Percentiles rank a stretch among this genome's conserved stretches.
Conservation (phyloP, 1,140 invertebrate genomes). For the Parasteatoda tepidariorum region DNA sequence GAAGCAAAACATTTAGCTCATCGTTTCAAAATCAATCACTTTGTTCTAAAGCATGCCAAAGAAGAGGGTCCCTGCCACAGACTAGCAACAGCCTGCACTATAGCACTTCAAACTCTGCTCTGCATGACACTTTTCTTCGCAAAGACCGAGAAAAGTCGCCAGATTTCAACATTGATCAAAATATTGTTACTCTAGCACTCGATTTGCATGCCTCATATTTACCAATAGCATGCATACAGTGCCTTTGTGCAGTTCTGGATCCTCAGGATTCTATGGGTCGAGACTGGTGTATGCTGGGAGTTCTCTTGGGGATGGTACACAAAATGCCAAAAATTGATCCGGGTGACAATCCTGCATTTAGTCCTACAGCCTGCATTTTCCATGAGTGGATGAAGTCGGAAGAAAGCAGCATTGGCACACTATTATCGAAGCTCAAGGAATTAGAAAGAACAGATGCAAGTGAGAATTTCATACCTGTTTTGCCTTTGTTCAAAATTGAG, state of each 20-base stretch:
- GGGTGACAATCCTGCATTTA: slow-evolving; percentile 66
- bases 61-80: slow-evolving; percentile 6
- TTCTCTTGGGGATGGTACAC: slow-evolving; percentile 77
- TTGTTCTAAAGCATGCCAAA: neutral
- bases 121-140: neutral
- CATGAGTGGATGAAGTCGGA: slow-evolving; percentile 70
- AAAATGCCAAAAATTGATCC: slow-evolving; percentile 72
- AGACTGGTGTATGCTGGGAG: slow-evolving; percentile 86
- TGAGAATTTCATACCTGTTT: slow-evolving; percentile 70
- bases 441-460: slow-evolving; percentile 72
- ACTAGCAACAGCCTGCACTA: neutral
- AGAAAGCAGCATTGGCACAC: slow-evolving; percentile 69
- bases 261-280: slow-evolving; percentile 81
- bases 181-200: slow-evolving; percentile 66
- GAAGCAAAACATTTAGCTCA: neutral
- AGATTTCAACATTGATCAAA: neutral
- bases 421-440: slow-evolving; percentile 71
- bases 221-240: slow-evolving; percentile 70
- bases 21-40: neutral
- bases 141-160: slow-evolving; percentile 1
- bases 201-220: slow-evolving; percentile 72
- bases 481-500: slow-evolving; percentile 70
- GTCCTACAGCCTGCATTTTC: slow-evolving; percentile 71
- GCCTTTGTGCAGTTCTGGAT: slow-evolving; percentile 76
- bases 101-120: neutral